Base-by-base conservation (phyloP, 2,888 invertebrate species). In the Leptopilina syphax region DNA sequence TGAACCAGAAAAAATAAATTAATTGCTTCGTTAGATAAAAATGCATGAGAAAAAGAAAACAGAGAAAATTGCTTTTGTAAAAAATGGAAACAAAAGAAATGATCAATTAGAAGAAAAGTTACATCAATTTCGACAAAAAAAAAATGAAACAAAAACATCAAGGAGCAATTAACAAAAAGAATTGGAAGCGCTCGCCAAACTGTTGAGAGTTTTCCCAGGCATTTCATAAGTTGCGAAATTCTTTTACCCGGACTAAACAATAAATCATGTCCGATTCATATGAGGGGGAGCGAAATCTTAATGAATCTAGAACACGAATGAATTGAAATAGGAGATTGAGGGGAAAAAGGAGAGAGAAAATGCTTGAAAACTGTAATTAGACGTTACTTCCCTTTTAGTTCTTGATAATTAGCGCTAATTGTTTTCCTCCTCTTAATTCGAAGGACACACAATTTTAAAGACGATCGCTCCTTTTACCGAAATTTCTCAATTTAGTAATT, bases 391-490 rank as follows among this genome's bases (percentile, higher is more conserved):
- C 73, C 27, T 80, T 68, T 47, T 82, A 79, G 78, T 78, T 80
- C 79, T 67, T 79, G 83, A 87, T 88, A 88, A 88, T 88, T 88
- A 86, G 83, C 79, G 81, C 80, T 82, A 86, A 88, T 87, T 87
- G 85, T 87, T 88, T 87, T 83, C 76, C 82, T 80, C 80, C 66
- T 44, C 44, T 44, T 8, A 7, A 50, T 12, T 77, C 18, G 41
- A 65, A 54, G 47, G 18, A 70, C 27, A 50, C 50, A 50, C 50
- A 50, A 24, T 77, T 68, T 79, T 76, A 79, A 66, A 63, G 79
- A 84, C 80, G 87, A 88, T 88, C 86, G 87, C 85, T 84, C 63
- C 18, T 60, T 60, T 60, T 60, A n/a, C n/a, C 2, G 44, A 44
- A 44, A 8, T 6, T 44, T 44, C 7, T 44, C 34, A 34, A 34